A percentile compares a stretch with the other conserved stretches of the same genome.
Conservation (phyloP, 2,797 vertebrate genomes). For the Microctenopoma steveboyesi region DNA sequence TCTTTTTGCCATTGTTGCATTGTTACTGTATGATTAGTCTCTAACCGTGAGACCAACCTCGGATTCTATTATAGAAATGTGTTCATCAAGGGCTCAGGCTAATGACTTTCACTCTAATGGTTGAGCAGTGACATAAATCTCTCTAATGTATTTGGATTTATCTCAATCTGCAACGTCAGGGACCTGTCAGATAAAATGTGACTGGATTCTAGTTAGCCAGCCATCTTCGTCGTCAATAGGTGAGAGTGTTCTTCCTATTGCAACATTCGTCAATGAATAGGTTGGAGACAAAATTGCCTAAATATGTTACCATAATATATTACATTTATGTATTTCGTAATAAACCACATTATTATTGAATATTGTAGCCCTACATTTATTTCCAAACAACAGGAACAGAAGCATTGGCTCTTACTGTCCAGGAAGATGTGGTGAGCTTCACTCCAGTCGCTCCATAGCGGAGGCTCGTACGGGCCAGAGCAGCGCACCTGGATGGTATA, state of each 20-base stretch:
- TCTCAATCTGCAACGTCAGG: background rate
- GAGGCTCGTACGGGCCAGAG: slow-evolving; percentile 61
- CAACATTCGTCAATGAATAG: too few species aligned
- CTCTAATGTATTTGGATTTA: background rate
- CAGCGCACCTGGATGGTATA: slow-evolving; percentile 84
- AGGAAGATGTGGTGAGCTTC: slow-evolving; percentile 72
- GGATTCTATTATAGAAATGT: slow-evolving; percentile 27
- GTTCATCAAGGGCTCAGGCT: slow-evolving; percentile 32
- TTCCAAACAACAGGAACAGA: background rate
- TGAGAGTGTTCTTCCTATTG: too few species aligned
- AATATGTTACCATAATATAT: too few species aligned
- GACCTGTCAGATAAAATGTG: too few species aligned
- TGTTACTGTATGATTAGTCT: background rate
- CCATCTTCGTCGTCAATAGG: too few species aligned
- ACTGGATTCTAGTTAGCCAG: too few species aligned
- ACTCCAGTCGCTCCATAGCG: slow-evolving; percentile 94
- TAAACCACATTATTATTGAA: background rate
- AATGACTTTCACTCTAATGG: slow-evolving; percentile 34
- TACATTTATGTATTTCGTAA: background rate
- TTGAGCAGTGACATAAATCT: slow-evolving; percentile 39
- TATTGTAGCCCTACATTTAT: too few species aligned
- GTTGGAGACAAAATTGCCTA: too few species aligned
- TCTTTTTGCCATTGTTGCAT: background rate
- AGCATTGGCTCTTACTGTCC: slow-evolving; percentile 78
- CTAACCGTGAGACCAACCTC: slow-evolving; percentile 14